Conservation (phyloP, 1,140 invertebrate genomes). For the Ooceraea biroi region DNA sequence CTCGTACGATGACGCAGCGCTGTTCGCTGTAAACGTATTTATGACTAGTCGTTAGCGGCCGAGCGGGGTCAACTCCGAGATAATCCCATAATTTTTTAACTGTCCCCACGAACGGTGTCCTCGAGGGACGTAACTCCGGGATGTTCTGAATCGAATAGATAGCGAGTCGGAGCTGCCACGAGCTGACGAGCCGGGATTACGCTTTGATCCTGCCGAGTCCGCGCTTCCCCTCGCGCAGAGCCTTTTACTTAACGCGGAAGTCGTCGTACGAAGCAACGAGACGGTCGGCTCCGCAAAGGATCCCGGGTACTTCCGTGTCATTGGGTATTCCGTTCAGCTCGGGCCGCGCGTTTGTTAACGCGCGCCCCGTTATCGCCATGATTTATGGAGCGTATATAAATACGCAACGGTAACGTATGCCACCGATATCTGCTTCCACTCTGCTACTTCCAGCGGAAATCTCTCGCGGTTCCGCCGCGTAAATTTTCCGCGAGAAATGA, state of each 20-base stretch:
- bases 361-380: constrained; percentile 52
- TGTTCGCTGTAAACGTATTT: constrained; percentile 53
- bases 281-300: too few relatives aligned
- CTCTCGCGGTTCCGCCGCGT: constrained; percentile 23
- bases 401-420: constrained; percentile 50
- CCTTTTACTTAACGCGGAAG: constrained; percentile 48
- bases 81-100: constrained; percentile 81
- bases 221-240: constrained; percentile 64
- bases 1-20: constrained; percentile 27
- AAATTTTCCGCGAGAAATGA: constrained; percentile 54
- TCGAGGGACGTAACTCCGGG: constrained; percentile 69
- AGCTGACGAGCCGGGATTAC: constrained; percentile 77
- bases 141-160: constrained; percentile 78
- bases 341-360: constrained; percentile 55
- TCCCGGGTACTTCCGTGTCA: constrained; percentile 40
- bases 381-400: constrained; percentile 56
- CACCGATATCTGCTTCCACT: constrained; percentile 49
- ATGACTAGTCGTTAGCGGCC: constrained; percentile 36
- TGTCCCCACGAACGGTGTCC: constrained; percentile 77
- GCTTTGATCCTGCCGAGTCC: constrained; percentile 78
- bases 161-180: constrained; percentile 75
- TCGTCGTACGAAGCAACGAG: constrained; percentile 38
- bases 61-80: background rate
- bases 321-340: constrained; percentile 57
- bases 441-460: constrained; percentile 21